A percentile compares a stretch with the other conserved stretches of the same genome.
These are phyloP conservation scores for Cartodere bifasciata DNA, from an alignment of 2,888 invertebrate species.

Conservation along the genomic window DNA sequence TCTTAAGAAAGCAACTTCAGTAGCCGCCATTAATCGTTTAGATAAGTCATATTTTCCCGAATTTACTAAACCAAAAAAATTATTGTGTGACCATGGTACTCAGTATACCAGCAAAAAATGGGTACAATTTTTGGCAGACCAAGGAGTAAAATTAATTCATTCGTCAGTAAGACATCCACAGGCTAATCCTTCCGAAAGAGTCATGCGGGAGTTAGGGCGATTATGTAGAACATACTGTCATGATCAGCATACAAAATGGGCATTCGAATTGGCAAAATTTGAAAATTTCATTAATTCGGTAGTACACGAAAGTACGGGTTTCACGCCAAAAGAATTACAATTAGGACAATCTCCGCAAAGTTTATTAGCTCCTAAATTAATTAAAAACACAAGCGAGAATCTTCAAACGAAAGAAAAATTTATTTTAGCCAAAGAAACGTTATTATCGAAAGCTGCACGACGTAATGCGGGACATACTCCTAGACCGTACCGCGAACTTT, in stretches of 20 bases:
- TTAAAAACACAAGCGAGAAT: no score
- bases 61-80: background rate
- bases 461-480: no score
- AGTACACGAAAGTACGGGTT: constrained; percentile 9
- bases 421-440: no score
- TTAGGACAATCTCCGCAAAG: no score
- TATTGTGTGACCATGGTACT: constrained; percentile 2
- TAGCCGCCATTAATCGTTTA: constrained; percentile 5
- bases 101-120: constrained; percentile 1
- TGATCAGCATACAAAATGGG: constrained; percentile 8
- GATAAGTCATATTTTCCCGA: constrained; percentile 1
- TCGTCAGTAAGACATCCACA: constrained; percentile 5
- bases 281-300: constrained; percentile 8
- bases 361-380: no score
- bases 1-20: constrained; percentile 11
- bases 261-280: constrained; percentile 2
- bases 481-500: background rate
- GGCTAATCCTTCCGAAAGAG: constrained; percentile 7
- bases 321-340: constrained; percentile 8
- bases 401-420: no score
- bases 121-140: constrained; percentile 1
- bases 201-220: constrained; percentile 9
- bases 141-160: constrained; percentile 2
- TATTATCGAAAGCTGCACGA: no score
- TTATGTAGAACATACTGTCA: constrained; percentile 7